Evolutionary conservation across 2,113 vertebrate genomes (phyloP).

Genomic region (Mustela lutreola): DNA sequence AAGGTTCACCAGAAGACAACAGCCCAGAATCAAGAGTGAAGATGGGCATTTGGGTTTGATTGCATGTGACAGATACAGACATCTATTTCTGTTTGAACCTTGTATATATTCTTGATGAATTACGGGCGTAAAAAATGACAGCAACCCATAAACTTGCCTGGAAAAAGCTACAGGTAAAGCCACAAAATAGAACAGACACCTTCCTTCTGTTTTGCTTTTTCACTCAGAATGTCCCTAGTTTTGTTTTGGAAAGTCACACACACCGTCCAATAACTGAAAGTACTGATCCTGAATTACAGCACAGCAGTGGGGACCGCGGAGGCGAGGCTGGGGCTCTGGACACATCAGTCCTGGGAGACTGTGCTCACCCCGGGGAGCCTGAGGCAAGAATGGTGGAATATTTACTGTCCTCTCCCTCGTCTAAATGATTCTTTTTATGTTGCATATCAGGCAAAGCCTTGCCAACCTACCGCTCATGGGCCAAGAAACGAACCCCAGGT

Average conservation of each 20-base stretch:
- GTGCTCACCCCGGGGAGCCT: neutral
- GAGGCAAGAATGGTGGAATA: neutral
- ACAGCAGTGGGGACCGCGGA: fast-evolving
- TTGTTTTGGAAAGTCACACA: neutral
- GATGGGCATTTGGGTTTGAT: neutral
- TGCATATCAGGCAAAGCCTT: neutral
- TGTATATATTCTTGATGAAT: neutral
- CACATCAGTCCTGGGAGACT: neutral
- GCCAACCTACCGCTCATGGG: too few relatives aligned
- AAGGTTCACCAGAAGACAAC: neutral
- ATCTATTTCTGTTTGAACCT: neutral
- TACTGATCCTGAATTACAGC: neutral
- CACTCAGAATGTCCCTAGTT: neutral
- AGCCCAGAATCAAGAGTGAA: neutral
- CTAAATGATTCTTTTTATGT: neutral
- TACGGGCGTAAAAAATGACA: constrained; percentile 19
- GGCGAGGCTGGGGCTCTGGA: fast-evolving
- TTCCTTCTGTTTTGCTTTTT: neutral
- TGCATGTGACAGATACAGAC: neutral
- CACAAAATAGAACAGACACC: neutral
- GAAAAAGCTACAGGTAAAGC: neutral
- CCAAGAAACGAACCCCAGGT: neutral
- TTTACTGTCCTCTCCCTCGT: neutral
- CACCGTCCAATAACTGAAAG: neutral
- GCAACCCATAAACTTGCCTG: neutral